A percentile compares a stretch with the other conserved stretches of the same genome.
These are phyloP conservation scores for Dromaius novaehollandiae DNA, from an alignment of 2,113 vertebrate genomes.

Conservation along the genomic window DNA sequence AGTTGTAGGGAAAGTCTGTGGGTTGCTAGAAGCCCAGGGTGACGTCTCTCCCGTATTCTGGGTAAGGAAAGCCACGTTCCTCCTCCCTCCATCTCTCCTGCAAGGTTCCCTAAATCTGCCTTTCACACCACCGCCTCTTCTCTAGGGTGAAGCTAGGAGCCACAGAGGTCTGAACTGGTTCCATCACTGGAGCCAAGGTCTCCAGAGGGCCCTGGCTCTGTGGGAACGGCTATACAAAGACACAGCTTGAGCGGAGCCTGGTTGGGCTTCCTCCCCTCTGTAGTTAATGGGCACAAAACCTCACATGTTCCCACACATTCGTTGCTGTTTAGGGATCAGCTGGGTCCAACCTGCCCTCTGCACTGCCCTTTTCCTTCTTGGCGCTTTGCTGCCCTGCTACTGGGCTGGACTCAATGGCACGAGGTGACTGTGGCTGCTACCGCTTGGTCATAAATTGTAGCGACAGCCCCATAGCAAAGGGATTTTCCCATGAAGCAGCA, in stretches of 20 bases:
- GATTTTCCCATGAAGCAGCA: neutral
- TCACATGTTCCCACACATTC: neutral
- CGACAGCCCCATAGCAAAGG: neutral
- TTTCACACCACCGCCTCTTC: neutral
- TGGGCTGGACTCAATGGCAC: neutral
- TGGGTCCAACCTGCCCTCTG: slow-evolving; percentile 12
- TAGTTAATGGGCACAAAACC: neutral
- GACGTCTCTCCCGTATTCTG: neutral
- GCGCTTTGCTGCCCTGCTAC: neutral
- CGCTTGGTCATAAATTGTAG: slow-evolving; percentile 14
- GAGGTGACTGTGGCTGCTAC: neutral
- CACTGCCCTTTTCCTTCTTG: fast-evolving
- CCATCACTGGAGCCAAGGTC: neutral
- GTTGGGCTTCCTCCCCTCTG: neutral
- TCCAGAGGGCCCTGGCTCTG: neutral
- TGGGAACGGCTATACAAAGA: slow-evolving; percentile 36
- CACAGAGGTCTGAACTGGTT: neutral
- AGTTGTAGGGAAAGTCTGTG: neutral
- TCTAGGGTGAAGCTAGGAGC: neutral
- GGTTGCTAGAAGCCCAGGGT: neutral
- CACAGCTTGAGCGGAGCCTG: neutral
- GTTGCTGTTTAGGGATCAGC: neutral
- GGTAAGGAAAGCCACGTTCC: neutral
- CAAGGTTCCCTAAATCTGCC: neutral
- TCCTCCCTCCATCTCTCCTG: neutral